Conservation (phyloP, 2,113 vertebrate species). For the Macrotus californicus region DNA sequence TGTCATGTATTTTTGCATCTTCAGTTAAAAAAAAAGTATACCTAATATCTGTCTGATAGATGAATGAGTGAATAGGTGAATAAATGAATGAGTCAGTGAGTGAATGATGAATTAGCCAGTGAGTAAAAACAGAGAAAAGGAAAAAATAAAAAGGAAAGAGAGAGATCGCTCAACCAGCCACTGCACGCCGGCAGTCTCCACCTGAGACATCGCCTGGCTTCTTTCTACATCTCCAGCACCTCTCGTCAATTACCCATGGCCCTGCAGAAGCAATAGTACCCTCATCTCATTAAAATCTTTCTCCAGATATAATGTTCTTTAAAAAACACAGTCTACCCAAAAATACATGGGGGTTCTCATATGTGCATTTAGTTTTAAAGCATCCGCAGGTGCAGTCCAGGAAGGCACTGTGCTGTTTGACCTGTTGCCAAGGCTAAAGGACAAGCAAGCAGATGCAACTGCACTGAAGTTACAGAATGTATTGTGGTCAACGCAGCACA, state of each 20-base stretch:
- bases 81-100: neutral
- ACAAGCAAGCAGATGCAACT: neutral
- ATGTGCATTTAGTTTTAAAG: neutral
- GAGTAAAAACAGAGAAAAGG: neutral
- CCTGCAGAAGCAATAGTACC: neutral
- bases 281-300: constrained; percentile 1
- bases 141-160: neutral
- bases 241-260: neutral
- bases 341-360: neutral
- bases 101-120: neutral
- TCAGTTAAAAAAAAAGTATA: neutral
- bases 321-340: neutral
- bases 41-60: neutral
- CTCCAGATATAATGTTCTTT: neutral
- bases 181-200: rapidly evolving
- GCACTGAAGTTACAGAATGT: neutral
- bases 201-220: neutral
- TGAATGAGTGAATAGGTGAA: neutral
- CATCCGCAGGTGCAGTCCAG: neutral
- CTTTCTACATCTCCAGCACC: neutral
- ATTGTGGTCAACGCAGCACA: neutral
- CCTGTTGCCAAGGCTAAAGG: neutral
- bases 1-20: neutral
- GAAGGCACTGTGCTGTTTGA: neutral
- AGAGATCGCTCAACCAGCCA: neutral